A percentile compares a stretch with the other conserved stretches of the same genome.
These are phyloP conservation scores for Uloborus diversus DNA, from an alignment of 1,140 invertebrate species.

Conservation along the genomic window DNA sequence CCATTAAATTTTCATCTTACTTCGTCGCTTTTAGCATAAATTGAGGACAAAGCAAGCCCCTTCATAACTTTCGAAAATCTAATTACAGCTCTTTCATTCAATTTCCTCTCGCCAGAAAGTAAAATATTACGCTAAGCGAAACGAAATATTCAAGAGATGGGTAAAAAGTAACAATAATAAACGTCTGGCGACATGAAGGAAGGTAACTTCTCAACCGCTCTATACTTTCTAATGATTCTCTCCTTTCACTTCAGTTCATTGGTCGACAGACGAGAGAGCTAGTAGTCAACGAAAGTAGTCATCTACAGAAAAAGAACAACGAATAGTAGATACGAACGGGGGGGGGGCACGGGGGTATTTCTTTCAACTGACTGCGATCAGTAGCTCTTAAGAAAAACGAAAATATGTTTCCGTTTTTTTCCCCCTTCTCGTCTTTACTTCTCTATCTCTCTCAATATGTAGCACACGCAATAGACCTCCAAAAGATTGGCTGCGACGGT, in stretches of 20 bases:
- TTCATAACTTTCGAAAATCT: conserved; percentile 9
- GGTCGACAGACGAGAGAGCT: neutral
- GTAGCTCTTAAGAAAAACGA: conserved; percentile 2
- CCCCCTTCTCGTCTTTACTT: neutral
- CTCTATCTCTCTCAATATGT: neutral
- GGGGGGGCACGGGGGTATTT: no score
- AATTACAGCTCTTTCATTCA: neutral
- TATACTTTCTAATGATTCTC: conserved; percentile 1
- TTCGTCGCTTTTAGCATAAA: neutral
- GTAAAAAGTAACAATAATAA: neutral
- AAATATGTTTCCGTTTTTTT: neutral
- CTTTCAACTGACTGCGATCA: neutral
- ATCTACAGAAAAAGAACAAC: neutral
- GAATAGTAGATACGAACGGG: neutral
- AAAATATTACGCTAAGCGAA: neutral
- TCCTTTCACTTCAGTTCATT: conserved; percentile 3
- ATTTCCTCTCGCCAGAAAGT: no score
- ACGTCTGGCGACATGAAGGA: neutral
- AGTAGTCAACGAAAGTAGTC: neutral
- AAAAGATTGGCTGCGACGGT: neutral
- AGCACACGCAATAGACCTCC: neutral
- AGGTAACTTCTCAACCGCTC: neutral
- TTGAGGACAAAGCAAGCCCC: neutral
- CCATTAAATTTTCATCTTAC: conserved; percentile 1
- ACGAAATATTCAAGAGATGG: neutral